phyloP scores from a whole-genome alignment of 2,113 vertebrate genomes.

The Myrmecobius fasciatus region DNA sequence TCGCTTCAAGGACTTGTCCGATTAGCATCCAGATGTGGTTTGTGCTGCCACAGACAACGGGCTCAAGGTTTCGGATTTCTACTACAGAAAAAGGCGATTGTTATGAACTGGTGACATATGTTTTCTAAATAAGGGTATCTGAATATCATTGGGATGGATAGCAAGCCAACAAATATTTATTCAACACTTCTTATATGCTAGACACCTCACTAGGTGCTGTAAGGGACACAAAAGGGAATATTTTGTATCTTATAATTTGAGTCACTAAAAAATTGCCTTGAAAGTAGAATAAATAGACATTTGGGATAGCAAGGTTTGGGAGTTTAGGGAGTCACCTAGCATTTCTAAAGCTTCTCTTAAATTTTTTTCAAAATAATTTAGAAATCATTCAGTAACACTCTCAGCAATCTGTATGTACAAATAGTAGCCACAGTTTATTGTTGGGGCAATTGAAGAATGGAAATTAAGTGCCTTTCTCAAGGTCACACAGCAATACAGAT shows the following conservation, averaged over 20 bases:
- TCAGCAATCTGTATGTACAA: neutral
- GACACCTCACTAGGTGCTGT: neutral
- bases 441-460: neutral
- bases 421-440: neutral
- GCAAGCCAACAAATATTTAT: constrained; percentile 74
- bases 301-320: neutral
- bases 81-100: constrained; percentile 24
- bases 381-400: neutral
- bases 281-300: constrained; percentile 16
- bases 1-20: constrained; percentile 81
- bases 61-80: constrained; percentile 36
- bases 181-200: constrained; percentile 64
- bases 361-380: neutral
- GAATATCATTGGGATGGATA: constrained; percentile 64
- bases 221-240: neutral
- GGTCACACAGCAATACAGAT: neutral
- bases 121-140: constrained; percentile 72
- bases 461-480: neutral
- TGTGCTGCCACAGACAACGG: constrained; percentile 40
- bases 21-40: constrained; percentile 58
- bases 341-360: neutral
- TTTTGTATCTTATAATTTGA: constrained; percentile 17
- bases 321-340: neutral
- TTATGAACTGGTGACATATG: constrained; percentile 38
- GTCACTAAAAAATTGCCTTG: neutral